phyloP scores from a whole-genome alignment of 1,140 invertebrate species.

The Eueides isabella region DNA sequence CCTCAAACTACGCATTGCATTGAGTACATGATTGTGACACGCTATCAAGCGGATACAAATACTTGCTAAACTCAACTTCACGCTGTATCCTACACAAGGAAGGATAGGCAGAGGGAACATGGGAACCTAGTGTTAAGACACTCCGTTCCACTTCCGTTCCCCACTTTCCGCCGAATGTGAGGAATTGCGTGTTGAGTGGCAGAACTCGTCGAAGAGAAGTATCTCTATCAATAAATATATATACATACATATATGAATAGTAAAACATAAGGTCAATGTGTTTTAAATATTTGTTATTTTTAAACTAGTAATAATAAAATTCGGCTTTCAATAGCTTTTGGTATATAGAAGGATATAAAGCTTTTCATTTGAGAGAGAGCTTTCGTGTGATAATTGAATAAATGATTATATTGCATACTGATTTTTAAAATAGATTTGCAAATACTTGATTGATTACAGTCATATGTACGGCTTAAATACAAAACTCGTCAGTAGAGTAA shows the following conservation, averaged over 20 bases:
- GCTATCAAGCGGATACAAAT: background rate
- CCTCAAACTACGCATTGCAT: background rate
- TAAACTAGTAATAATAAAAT: background rate
- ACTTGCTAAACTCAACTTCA: too few species aligned
- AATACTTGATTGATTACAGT: background rate
- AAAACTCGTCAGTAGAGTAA: background rate
- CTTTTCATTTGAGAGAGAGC: background rate
- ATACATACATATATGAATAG: too few species aligned
- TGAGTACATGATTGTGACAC: slow-evolving; percentile 8
- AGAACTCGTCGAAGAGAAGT: too few species aligned
- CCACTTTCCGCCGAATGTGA: too few species aligned
- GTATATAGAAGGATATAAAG: background rate
- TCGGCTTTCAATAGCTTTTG: background rate
- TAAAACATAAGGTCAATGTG: too few species aligned
- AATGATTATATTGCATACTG: background rate
- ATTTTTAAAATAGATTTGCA: background rate
- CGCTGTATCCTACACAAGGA: too few species aligned
- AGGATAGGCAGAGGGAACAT: too few species aligned
- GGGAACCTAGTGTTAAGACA: too few species aligned
- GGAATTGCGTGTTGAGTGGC: too few species aligned
- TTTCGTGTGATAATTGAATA: background rate
- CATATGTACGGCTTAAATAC: background rate
- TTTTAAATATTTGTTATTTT: background rate
- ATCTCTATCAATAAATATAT: too few species aligned
- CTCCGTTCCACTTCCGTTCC: too few species aligned